phyloP scores from a whole-genome alignment of 2,888 invertebrate species.

The Drosophila lutescens region DNA sequence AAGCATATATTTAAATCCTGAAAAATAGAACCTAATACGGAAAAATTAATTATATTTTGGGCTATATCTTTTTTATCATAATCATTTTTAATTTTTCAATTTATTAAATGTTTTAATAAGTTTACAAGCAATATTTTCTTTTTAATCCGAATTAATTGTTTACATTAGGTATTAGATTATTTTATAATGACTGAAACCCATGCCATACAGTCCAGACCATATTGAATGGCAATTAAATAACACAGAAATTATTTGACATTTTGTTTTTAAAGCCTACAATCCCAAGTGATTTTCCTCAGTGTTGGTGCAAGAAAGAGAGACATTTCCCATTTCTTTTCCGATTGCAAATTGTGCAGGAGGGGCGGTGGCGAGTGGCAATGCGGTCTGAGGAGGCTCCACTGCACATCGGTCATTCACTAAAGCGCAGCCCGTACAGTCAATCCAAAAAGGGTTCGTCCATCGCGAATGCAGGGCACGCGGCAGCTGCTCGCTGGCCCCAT shows the following conservation, averaged over 20 bases:
- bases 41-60: no score
- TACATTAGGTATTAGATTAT: no score
- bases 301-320: constrained; percentile 8
- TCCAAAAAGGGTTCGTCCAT: constrained; percentile 36
- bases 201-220: no score
- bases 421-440: constrained; percentile 33
- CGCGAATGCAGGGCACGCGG: constrained; percentile 68
- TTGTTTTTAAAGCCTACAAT: background rate
- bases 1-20: background rate
- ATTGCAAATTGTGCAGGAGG: constrained; percentile 45
- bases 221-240: no score
- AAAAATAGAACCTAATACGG: no score
- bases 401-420: constrained; percentile 49
- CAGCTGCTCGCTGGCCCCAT: constrained; percentile 39
- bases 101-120: no score
- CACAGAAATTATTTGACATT: no score
- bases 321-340: constrained; percentile 44
- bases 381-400: constrained; percentile 11
- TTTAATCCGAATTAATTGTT: no score
- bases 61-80: no score
- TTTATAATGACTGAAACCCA: no score
- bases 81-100: no score
- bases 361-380: background rate
- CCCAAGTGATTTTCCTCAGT: background rate
- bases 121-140: no score